Evolutionary conservation across 2,797 vertebrate species (phyloP).

Genomic region (Distichodus sexfasciatus): DNA sequence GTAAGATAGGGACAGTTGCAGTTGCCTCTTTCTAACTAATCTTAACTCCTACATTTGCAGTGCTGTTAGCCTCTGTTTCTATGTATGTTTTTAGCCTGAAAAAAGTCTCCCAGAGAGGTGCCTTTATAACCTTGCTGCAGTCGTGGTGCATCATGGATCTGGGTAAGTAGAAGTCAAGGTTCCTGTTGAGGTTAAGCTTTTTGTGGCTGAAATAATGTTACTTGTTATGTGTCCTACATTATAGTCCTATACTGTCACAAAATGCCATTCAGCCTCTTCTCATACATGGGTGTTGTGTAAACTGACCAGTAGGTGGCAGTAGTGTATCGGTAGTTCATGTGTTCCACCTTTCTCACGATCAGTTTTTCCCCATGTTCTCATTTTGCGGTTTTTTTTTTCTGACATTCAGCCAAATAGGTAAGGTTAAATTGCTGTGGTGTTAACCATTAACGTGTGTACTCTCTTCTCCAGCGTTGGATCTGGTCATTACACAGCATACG

Average conservation of each 20-base stretch:
- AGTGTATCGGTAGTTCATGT: neutral
- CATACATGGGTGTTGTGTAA: neutral
- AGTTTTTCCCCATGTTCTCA: neutral
- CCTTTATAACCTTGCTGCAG: slow-evolving; percentile 91
- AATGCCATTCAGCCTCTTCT: too few species aligned
- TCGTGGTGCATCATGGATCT: slow-evolving; percentile 98
- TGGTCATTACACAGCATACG: slow-evolving; percentile 96
- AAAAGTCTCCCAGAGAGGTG: slow-evolving; percentile 85
- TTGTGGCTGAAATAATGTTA: neutral
- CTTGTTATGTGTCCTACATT: neutral
- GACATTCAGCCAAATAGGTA: neutral
- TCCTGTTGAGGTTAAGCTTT: neutral
- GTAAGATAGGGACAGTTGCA: slow-evolving; percentile 66
- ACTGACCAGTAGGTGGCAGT: slow-evolving; percentile 35
- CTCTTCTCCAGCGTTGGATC: slow-evolving; percentile 85
- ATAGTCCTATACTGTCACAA: too few species aligned
- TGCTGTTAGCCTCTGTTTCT: neutral
- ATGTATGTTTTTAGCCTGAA: slow-evolving; percentile 77
- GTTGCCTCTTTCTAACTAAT: neutral
- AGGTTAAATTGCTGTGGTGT: neutral
- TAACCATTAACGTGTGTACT: neutral
- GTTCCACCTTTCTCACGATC: neutral
- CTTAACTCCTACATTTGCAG: neutral
- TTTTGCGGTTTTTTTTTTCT: neutral
- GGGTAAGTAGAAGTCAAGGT: slow-evolving; percentile 78